phyloP scores from a whole-genome alignment of 2,113 vertebrate genomes.

The Oryzias melastigma region DNA sequence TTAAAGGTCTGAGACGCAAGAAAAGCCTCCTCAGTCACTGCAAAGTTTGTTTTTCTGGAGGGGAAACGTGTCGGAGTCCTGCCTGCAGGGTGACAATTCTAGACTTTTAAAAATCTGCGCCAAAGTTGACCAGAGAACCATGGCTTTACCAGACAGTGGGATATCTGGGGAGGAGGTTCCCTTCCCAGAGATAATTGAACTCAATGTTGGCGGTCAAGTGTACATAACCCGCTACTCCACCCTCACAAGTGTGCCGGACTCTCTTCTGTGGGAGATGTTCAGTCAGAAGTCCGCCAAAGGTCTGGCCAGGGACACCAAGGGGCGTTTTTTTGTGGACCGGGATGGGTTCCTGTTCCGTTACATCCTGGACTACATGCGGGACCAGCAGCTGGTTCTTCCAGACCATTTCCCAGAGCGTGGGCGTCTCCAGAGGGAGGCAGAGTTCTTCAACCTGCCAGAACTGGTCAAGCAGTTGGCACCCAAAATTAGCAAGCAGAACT shows the following conservation, averaged over 20 bases:
- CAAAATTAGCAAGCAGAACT: slow-evolving; percentile 89
- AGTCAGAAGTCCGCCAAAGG: slow-evolving; percentile 79
- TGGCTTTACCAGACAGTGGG: slow-evolving; percentile 85
- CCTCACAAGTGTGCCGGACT: slow-evolving; percentile 87
- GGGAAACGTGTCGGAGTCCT: background rate
- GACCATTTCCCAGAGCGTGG: slow-evolving; percentile 92
- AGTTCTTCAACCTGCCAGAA: slow-evolving; percentile 90
- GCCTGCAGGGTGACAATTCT: background rate
- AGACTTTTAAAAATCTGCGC: slow-evolving; percentile 11
- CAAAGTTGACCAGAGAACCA: slow-evolving; percentile 46
- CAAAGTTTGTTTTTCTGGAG: no score
- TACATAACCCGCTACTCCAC: slow-evolving; percentile 93
- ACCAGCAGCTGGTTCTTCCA: slow-evolving; percentile 89
- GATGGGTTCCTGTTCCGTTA: slow-evolving; percentile 95
- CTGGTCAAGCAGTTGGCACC: slow-evolving; percentile 84
- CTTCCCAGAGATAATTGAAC: slow-evolving; percentile 92
- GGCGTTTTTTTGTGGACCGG: slow-evolving; percentile 90
- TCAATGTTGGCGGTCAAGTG: slow-evolving; percentile 93
- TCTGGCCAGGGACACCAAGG: slow-evolving; percentile 90
- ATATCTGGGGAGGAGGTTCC: slow-evolving; percentile 76
- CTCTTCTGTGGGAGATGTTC: slow-evolving; percentile 92
- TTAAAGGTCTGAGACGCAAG: background rate
- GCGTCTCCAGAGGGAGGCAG: slow-evolving; percentile 88
- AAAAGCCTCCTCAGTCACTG: background rate
- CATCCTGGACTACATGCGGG: slow-evolving; percentile 92